Evolutionary conservation across 2,888 invertebrate genomes (phyloP).

Genomic region (Drosophila putrida): DNA sequence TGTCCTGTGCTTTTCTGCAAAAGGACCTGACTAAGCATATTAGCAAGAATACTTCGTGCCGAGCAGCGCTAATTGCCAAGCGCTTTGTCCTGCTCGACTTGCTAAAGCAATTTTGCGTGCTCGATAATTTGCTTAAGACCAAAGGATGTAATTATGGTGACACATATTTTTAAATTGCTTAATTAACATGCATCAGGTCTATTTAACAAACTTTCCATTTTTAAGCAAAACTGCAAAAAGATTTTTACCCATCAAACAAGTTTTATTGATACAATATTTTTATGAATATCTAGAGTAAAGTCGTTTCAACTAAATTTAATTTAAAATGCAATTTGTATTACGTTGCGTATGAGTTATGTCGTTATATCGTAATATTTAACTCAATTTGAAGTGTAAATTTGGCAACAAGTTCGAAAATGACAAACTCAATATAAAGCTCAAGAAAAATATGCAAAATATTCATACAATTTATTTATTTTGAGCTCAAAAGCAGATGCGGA

Average conservation of each 20-base stretch:
- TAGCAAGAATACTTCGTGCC: constrained; percentile 55
- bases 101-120: constrained; percentile 70
- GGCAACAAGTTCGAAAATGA: constrained; percentile 3
- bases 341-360: not conserved
- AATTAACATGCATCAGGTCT: constrained; percentile 32
- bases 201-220: not conserved
- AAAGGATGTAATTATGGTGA: constrained; percentile 53
- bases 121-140: constrained; percentile 74
- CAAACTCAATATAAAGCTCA: constrained; percentile 11
- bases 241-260: too few species aligned
- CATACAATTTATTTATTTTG: constrained; percentile 9
- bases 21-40: constrained; percentile 76
- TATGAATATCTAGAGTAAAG: too few species aligned
- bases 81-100: constrained; percentile 66
- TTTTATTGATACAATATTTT: too few species aligned
- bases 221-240: too few species aligned
- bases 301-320: not conserved
- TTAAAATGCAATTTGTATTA: not conserved
- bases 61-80: constrained; percentile 71
- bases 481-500: constrained; percentile 34
- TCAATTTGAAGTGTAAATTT: constrained; percentile 9
- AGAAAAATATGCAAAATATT: constrained; percentile 5
- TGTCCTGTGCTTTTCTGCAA: constrained; percentile 55
- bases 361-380: not conserved
- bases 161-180: constrained; percentile 47